Base-by-base conservation (phyloP, 1,140 invertebrate species). In the Hyposmocoma kahamanoa region DNA sequence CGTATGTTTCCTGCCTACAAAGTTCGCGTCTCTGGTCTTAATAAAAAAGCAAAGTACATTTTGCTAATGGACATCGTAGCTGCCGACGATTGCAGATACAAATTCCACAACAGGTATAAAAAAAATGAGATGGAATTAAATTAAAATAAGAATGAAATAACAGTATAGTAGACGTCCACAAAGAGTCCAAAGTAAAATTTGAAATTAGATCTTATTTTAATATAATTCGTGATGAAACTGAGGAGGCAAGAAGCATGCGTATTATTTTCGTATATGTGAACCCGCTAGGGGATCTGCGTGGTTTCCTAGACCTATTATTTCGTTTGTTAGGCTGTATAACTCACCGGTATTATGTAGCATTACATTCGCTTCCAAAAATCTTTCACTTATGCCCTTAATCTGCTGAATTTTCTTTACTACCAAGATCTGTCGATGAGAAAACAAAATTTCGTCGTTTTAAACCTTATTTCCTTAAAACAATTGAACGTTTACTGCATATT, bases 41-140 rank as follows among this genome's bases (percentile, higher is more conserved):
- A 97, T 91, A 95, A 94, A 90, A 93, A 95, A 89, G 93, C 95
- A 89, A 97, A 96, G 91, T 97, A 97, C 91, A 96, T 96, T 84
- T 91, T 97, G 67, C 90, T 97, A 86, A 95, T 97, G 93, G 95
- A 96, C 91, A 95, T 96, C 88, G 94, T 96, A 72, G 93, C 95
- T 70, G 93, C 94, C 56, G 95, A 96, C 88, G 95, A 96, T 90
- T 96, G 94, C 89, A 91, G 94, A 90, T 97, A 96, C 91, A 96
- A 97, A 90, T 97, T 96, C 90, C 95, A 96, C 89, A 97, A 96
- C 92, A 94, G 93, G 93, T 94, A 87, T 79, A 76, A 79, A 79
- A 73, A 69, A 72, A 67, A 62, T 70, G 62, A 69, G 67, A 58
- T 67, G 71, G 73, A 79, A 81, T 83, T 79, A 82, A 78, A 81